Evolutionary conservation across 2,113 vertebrate genomes (phyloP), one percentile per base, ranked within the genome.

Genomic region (Heptranchias perlo): DNA sequence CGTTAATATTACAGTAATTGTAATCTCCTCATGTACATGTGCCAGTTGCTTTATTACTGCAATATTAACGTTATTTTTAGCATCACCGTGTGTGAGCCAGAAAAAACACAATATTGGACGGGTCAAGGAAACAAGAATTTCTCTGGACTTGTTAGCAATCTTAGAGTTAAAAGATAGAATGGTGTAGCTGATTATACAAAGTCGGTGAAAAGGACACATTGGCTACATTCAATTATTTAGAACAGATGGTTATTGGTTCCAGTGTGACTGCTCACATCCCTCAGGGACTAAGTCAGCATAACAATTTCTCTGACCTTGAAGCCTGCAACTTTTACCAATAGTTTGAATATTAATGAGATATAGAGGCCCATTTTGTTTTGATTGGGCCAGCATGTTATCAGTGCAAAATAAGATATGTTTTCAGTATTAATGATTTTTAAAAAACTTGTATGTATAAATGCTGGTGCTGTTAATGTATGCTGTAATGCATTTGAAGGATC

Each of bases 211-310:
- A 64, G 91, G 58, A 64, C 31, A 44, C 61, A n/a, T 64, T 94
- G 58, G 54, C n/a, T 44, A 25, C 61, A 11, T 64, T 39, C 35
- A 64, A 94, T 61, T 94, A 94, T 64, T 94, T 94, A 62, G 58
- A 94, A 44, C 61, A 94, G 91, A 64, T 61, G 91, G 35, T 94
- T 94, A 94, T 94, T 94, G 61, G 91, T 94, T 94, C 16, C n/a
- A 44, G 5, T 94, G 58, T 94, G 31, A 64, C 14, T 13, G n/a
- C 91, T 94, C 35, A 39, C 86, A 64, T 94, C 61, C 91, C n/a
- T 64, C 18, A 39, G 35, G 58, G 18, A 94, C 16, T 23, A 64
- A 94, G 14, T 64, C 16, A 23, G 58, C 13, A 10, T 44, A 94
- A 64, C 16, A 64, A 64, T 35, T 2, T 44, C 35, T 39, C 54